These are phyloP conservation scores for Tromatobia lineatoria DNA, from an alignment of 2,888 invertebrate species.

Conservation along the genomic window DNA sequence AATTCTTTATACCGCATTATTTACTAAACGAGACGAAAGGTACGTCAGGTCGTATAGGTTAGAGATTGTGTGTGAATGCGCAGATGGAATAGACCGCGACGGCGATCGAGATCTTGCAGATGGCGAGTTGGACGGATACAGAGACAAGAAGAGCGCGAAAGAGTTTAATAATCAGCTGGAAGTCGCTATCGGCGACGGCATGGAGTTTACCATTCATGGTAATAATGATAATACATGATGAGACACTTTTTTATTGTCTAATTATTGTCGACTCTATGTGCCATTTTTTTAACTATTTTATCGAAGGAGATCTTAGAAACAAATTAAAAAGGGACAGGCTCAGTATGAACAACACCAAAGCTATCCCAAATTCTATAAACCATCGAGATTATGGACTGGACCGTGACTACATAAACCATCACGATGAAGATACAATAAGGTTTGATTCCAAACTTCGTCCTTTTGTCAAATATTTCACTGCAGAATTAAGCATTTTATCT, in stretches of 20 bases:
- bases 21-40: slow-evolving; percentile 19
- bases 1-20: slow-evolving; percentile 28
- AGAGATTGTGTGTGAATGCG: slow-evolving; percentile 83
- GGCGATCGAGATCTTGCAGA: slow-evolving; percentile 92
- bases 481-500: not conserved
- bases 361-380: slow-evolving; percentile 93
- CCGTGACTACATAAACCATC: slow-evolving; percentile 91
- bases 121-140: slow-evolving; percentile 91
- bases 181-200: slow-evolving; percentile 96
- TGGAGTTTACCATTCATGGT: slow-evolving; percentile 97
- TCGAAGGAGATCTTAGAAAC: slow-evolving; percentile 91
- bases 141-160: slow-evolving; percentile 94
- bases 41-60: slow-evolving; percentile 74
- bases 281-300: slow-evolving; percentile 62
- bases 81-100: slow-evolving; percentile 88
- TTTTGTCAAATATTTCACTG: not conserved
- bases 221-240: slow-evolving; percentile 74
- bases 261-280: slow-evolving; percentile 33
- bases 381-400: slow-evolving; percentile 92
- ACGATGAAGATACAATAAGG: slow-evolving; percentile 87
- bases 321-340: slow-evolving; percentile 94
- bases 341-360: slow-evolving; percentile 92
- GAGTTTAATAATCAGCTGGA: slow-evolving; percentile 91
- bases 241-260: not conserved
- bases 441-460: slow-evolving; percentile 68